These are phyloP conservation scores for Oncorhynchus mykiss DNA, from an alignment of 2,113 vertebrate species.

Conservation along the genomic window DNA sequence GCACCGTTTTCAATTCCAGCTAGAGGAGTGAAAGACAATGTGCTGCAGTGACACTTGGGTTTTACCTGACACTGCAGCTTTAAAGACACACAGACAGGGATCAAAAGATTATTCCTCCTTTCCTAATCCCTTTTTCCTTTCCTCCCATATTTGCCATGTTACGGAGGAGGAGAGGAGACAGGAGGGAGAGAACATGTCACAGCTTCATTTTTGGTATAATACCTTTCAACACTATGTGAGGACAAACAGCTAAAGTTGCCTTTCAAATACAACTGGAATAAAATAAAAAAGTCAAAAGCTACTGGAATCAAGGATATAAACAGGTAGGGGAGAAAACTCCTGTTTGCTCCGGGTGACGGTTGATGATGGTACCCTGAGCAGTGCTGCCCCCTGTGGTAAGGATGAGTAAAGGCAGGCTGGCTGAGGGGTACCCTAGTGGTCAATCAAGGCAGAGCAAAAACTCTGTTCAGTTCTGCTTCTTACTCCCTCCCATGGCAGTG, in stretches of 20 bases:
- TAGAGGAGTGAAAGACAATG: constrained; percentile 56
- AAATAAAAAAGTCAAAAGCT: not conserved
- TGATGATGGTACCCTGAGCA: constrained; percentile 62
- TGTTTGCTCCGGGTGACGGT: constrained; percentile 28
- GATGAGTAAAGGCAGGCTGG: constrained; percentile 70
- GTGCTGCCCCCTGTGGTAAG: constrained; percentile 64
- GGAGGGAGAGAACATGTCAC: constrained; percentile 31
- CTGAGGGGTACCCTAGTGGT: constrained; percentile 55
- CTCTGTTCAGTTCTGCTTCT: constrained; percentile 50
- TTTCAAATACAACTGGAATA: constrained; percentile 16
- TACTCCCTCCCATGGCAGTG: constrained; percentile 45
- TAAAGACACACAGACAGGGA: constrained; percentile 20
- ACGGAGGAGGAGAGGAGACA: constrained; percentile 36
- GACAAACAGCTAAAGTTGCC: constrained; percentile 18
- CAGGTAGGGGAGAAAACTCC: constrained; percentile 21
- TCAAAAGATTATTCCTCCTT: constrained; percentile 17
- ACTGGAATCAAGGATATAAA: constrained; percentile 9
- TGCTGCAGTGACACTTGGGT: constrained; percentile 33
- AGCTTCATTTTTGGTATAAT: constrained; percentile 63
- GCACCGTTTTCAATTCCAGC: constrained; percentile 65
- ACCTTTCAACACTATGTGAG: constrained; percentile 31
- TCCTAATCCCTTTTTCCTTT: constrained; percentile 12
- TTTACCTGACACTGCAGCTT: constrained; percentile 28
- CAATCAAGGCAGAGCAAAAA: constrained; percentile 28
- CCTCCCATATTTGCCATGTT: constrained; percentile 16